Base-by-base conservation (phyloP, 2,888 invertebrate genomes). In the Cephus sareptanus region DNA sequence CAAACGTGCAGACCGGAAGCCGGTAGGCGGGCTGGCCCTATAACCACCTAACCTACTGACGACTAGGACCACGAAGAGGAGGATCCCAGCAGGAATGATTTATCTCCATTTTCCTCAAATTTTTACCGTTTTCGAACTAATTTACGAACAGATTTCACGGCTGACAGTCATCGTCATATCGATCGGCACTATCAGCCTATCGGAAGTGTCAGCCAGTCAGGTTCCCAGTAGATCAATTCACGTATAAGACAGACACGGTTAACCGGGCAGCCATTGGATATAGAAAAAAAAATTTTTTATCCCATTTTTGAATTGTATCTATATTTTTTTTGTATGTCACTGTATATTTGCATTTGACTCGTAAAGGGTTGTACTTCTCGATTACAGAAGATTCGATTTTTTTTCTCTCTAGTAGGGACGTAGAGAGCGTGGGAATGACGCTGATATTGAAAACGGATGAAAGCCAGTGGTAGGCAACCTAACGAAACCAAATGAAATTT, bases 401-500 rank as follows among this genome's bases (percentile, higher is more conserved):
- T 56, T 23, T 23, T 15, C 9, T 23, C 23, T 23, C 15, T 23
- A 9, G 23, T 23, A 9, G 56, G 56, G 15, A 23, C 23, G 56
- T 9, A 56, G 56, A 56, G 56, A 23, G 9, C 56, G 56, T 56
- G 56, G 56, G 9, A 56, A 56, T 56, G 56, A 9, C 56, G 56
- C 56, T 56, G 56, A 56, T 33, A 56, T 56, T 56, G 56, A 56
- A 56, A 56, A 56, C 56, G 15, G 56, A 56, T 56, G 35, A 73
- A 35, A 73, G 73, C 30, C 37, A 73, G 68, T n/a, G 33, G 23
- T 15, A n/a, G 33, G 56, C 56, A 23, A 9, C 23, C 56, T 56
- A 56, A 56, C 56, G 56, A 56, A 74, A 77, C 80, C 80, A 83
- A 84, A 81, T 79, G 82, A 80, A 83, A 84, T 85, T 83, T 82